Conservation (phyloP, 2,888 invertebrate species). For the Deroplatys truncata region DNA sequence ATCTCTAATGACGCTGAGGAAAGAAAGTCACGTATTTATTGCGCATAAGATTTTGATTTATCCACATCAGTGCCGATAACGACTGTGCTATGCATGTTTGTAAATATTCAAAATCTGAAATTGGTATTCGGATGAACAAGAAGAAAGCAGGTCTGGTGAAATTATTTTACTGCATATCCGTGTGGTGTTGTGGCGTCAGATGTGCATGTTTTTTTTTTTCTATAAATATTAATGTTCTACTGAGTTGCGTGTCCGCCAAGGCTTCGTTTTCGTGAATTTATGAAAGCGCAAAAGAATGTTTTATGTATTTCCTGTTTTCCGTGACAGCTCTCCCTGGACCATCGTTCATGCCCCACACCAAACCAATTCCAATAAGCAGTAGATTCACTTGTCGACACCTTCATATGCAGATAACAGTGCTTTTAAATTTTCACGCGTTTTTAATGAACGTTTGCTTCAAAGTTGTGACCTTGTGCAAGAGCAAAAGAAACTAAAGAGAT, state of each 20-base stretch:
- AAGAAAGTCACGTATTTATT: too few species aligned
- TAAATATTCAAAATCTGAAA: background rate
- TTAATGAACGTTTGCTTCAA: too few species aligned
- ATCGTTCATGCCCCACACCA: background rate
- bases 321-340: background rate
- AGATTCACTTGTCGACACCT: background rate
- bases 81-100: background rate
- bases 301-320: background rate
- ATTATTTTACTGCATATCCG: background rate
- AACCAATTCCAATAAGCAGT: background rate
- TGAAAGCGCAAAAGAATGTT: slow-evolving; percentile 3
- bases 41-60: too few species aligned
- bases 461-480: too few species aligned
- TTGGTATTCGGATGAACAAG: background rate
- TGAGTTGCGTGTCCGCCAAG: background rate
- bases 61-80: background rate
- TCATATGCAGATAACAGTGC: background rate
- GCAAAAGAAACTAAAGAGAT: too few species aligned
- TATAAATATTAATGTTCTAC: background rate
- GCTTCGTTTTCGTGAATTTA: background rate
- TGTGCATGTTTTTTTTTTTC: background rate
- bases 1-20: too few species aligned
- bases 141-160: background rate
- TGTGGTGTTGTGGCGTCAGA: background rate
- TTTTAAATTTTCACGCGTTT: too few species aligned